Percentiles rank a stretch among this genome's conserved stretches.
Conservation (phyloP, 2,797 vertebrate genomes). For the Enteromius anoplus region DNA sequence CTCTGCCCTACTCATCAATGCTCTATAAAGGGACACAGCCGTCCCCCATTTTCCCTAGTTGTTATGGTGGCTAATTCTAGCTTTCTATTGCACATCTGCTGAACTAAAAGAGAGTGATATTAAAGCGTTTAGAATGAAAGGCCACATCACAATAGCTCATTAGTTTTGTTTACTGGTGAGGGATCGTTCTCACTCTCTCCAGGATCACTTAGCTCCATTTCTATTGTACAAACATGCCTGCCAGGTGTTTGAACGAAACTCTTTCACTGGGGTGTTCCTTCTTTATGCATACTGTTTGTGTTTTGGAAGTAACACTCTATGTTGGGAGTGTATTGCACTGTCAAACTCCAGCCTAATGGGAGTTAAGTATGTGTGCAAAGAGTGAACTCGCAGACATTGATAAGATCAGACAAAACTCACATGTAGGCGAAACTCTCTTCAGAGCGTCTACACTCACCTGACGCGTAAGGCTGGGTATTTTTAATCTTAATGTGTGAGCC, state of each 20-base stretch:
- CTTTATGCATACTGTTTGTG: neutral
- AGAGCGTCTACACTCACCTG: neutral
- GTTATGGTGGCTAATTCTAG: constrained; percentile 69
- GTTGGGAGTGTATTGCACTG: constrained; percentile 19
- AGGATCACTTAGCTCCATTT: neutral
- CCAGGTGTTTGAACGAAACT: constrained; percentile 21
- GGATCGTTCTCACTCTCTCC: neutral
- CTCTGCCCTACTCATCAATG: constrained; percentile 59
- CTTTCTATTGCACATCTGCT: constrained; percentile 73
- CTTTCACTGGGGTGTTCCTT: constrained; percentile 13
- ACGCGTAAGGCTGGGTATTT: constrained; percentile 26
- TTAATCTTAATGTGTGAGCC: constrained; percentile 25
- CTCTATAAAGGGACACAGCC: constrained; percentile 64
- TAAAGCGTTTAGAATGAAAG: constrained; percentile 15
- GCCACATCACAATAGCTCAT: constrained; percentile 21
- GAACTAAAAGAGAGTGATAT: constrained; percentile 54
- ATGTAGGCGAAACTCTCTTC: constrained; percentile 27
- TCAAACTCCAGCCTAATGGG: constrained; percentile 37
- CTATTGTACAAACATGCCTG: constrained; percentile 19
- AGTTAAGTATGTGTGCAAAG: constrained; percentile 35
- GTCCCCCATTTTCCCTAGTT: constrained; percentile 71
- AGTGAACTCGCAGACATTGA: constrained; percentile 22
- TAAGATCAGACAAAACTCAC: constrained; percentile 39
- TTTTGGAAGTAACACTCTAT: constrained; percentile 6
- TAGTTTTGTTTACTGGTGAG: constrained; percentile 40